Evolutionary conservation across 2,888 invertebrate genomes (phyloP), one percentile per base, ranked within the genome.

Genomic region (Cheilosia urbana): DNA sequence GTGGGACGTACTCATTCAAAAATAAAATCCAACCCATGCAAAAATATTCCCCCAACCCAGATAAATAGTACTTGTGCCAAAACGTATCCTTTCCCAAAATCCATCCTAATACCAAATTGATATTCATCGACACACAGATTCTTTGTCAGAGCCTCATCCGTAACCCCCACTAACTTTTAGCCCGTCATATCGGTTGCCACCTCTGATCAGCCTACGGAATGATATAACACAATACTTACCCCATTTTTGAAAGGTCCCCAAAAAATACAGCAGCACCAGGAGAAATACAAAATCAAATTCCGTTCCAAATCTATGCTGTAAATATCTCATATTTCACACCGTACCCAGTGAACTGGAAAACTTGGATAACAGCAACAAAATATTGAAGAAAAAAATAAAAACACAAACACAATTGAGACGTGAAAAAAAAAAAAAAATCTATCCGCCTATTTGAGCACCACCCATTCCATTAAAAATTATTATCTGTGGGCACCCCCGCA

Each of bases 81-180:
- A 72, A 72, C 53, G 30, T 45, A 53, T 53, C 72, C 62, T 15
- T 62, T 53, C 34, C n/a, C 4, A n/a, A 84, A 79, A 79, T 69
- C 63, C 47, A 34, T 58, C 58, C 51, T 53, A 79, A 78, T 75
- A 51, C 55, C 66, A 73, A 81, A 81, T 81, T 81, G 72, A 72
- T 85, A 77, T 85, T 81, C 76, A 85, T 81, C 68, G 77, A 21
- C 81, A 85, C 72, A 72, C 72, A 83, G 73, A 68, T 73, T 40
- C 45, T 83, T 83, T 83, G 60, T 71, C 71, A 65, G 34, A 34
- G 13, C 45, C 65, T 55, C 55, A 66, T 68, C 27, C 42, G 15
- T 24, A 17, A 15, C 57, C 49, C 49, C 19, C 37, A 72, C 78
- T 68, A 60, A 73, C 21, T 68, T 81, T 15, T 15, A 58, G 42